Conservation (phyloP, 2,888 invertebrate species). For the Limnephilus lunatus region DNA sequence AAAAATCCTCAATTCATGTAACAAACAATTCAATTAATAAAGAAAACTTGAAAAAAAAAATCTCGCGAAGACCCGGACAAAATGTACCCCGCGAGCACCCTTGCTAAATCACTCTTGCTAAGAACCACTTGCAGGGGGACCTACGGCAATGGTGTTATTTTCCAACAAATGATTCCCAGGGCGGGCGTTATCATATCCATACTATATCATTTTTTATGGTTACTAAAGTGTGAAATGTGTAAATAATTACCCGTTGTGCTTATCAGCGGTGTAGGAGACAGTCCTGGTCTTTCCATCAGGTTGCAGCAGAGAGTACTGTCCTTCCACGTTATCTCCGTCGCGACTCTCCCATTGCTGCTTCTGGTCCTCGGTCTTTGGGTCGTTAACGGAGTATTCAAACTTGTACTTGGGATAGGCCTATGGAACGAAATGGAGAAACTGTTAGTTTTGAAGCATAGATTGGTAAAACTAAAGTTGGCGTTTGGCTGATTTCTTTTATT, state of each 20-base stretch:
- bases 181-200: too few relatives aligned
- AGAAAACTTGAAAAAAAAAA: too few relatives aligned
- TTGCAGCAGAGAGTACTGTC: slow-evolving; percentile 75
- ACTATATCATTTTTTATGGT: too few relatives aligned
- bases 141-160: too few relatives aligned
- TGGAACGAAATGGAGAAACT: slow-evolving; percentile 54
- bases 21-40: too few relatives aligned
- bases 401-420: slow-evolving; percentile 74
- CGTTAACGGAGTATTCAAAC: slow-evolving; percentile 77
- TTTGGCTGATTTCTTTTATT: too few relatives aligned
- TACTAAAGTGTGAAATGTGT: neutral
- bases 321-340: slow-evolving; percentile 77
- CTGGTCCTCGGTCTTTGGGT: slow-evolving; percentile 78
- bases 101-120: too few relatives aligned
- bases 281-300: slow-evolving; percentile 77
- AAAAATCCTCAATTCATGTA: too few relatives aligned
- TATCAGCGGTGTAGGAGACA: slow-evolving; percentile 78
- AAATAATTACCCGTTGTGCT: slow-evolving; percentile 74
- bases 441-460: neutral
- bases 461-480: neutral
- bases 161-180: too few relatives aligned
- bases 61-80: too few relatives aligned
- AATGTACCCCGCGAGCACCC: too few relatives aligned
- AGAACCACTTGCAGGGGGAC: too few relatives aligned
- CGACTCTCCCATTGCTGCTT: slow-evolving; percentile 77